Conservation (phyloP, 2,888 invertebrate species). For the Eupithecia exiguata region DNA sequence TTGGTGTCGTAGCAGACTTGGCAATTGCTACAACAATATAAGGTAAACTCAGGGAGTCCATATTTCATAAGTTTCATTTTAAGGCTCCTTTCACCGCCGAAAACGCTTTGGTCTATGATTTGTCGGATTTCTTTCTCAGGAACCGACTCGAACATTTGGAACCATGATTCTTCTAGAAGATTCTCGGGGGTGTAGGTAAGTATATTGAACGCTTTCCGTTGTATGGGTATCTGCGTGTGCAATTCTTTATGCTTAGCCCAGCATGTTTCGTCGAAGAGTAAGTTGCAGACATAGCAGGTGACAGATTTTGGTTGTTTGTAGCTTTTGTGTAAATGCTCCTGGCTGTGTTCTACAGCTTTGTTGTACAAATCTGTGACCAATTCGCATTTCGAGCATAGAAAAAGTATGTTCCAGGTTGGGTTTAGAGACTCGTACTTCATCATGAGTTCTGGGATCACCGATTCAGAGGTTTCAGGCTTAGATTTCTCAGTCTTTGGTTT, state of each 20-base stretch:
- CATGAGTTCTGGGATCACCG: conserved; percentile 51
- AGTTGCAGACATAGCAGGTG: conserved; percentile 56
- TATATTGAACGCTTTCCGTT: conserved; percentile 53
- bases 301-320: conserved; percentile 42
- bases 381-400: conserved; percentile 55
- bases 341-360: conserved; percentile 60
- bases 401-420: conserved; percentile 63
- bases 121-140: conserved; percentile 49
- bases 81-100: conserved; percentile 46
- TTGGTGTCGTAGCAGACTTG: conserved; percentile 35
- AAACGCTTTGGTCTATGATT: conserved; percentile 55
- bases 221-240: conserved; percentile 46
- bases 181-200: conserved; percentile 52
- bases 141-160: conserved; percentile 51
- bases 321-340: conserved; percentile 55
- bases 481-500: not conserved
- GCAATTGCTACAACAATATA: conserved; percentile 57
- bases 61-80: conserved; percentile 50
- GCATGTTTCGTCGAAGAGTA: conserved; percentile 54
- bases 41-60: conserved; percentile 51
- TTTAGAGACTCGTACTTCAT: conserved; percentile 58
- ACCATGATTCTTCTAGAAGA: conserved; percentile 56
- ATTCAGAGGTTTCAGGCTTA: not conserved
- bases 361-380: conserved; percentile 59
- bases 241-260: conserved; percentile 53